Percentiles rank a stretch among this genome's conserved stretches.
Evolutionary conservation across 1,140 invertebrate species (phyloP).

Genomic region (Aradophagus sp.): DNA sequence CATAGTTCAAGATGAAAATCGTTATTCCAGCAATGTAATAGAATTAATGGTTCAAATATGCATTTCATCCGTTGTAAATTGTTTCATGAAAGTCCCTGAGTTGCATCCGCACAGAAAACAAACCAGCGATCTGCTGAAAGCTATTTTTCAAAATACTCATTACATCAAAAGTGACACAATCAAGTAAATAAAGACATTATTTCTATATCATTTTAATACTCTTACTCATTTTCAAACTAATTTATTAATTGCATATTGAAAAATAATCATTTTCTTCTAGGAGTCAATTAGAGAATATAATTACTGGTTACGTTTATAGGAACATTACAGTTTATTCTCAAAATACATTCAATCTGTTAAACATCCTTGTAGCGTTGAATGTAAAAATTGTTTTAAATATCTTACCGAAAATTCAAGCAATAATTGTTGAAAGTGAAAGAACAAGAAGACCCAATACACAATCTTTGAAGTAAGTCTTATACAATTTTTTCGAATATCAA

Average conservation of each 20-base stretch:
- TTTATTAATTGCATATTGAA: slow-evolving; percentile 4
- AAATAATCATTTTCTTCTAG: slow-evolving; percentile 50
- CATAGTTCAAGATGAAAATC: slow-evolving; percentile 60
- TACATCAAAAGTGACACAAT: slow-evolving; percentile 57
- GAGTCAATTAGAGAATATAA: slow-evolving; percentile 56
- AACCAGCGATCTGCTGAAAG: slow-evolving; percentile 62
- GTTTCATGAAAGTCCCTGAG: slow-evolving; percentile 68
- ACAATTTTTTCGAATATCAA: no score
- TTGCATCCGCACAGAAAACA: slow-evolving; percentile 67
- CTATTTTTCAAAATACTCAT: slow-evolving; percentile 59
- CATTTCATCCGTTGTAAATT: slow-evolving; percentile 58
- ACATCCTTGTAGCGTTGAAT: slow-evolving; percentile 48
- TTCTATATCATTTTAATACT: no score
- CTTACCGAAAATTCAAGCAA: slow-evolving; percentile 55
- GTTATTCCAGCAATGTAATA: slow-evolving; percentile 51
- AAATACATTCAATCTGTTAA: slow-evolving; percentile 62
- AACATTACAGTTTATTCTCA: slow-evolving; percentile 54
- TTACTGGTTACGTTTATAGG: slow-evolving; percentile 53
- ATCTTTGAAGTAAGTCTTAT: slow-evolving; percentile 65
- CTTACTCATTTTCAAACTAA: slow-evolving; percentile 7
- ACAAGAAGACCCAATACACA: slow-evolving; percentile 54
- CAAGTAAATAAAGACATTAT: no score
- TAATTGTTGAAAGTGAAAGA: slow-evolving; percentile 60
- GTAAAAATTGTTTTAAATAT: slow-evolving; percentile 49
- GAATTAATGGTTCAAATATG: slow-evolving; percentile 65